A percentile compares a stretch with the other conserved stretches of the same genome.
Evolutionary conservation across 2,888 invertebrate genomes (phyloP).

Genomic region (Dryadula phaetusa): DNA sequence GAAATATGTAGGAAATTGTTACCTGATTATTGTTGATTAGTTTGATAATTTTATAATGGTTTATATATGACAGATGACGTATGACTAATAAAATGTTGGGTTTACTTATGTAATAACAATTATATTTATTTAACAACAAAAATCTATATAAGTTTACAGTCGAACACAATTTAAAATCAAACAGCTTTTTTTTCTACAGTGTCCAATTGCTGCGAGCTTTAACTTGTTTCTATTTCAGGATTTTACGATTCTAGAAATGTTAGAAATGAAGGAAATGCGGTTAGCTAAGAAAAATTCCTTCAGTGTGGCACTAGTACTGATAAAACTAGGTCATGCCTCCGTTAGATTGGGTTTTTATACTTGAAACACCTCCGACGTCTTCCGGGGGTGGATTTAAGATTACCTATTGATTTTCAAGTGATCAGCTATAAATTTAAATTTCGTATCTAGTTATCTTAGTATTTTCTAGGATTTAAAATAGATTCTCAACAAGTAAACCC

Average conservation of each 20-base stretch:
- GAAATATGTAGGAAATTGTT: background rate
- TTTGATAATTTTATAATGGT: too few species aligned
- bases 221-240: constrained; percentile 11
- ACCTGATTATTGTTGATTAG: background rate
- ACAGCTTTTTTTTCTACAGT: constrained; percentile 1
- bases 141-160: too few species aligned
- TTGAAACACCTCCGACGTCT: constrained; percentile 1
- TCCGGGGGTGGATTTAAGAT: constrained; percentile 15
- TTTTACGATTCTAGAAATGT: constrained; percentile 15
- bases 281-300: constrained; percentile 21
- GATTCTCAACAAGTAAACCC: too few species aligned
- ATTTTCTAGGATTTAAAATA: background rate
- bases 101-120: too few species aligned
- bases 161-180: background rate
- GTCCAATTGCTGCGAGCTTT: background rate
- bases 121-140: too few species aligned
- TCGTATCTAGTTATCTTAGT: background rate
- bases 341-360: constrained; percentile 27
- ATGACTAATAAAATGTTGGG: too few species aligned
- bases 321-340: constrained; percentile 29
- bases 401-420: constrained; percentile 24
- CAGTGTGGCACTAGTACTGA: background rate
- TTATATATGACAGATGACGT: too few species aligned
- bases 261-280: constrained; percentile 20
- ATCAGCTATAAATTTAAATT: background rate